Percentiles rank a stretch among this genome's conserved stretches.
These are phyloP conservation scores for Miltochrista miniata DNA, from an alignment of 2,888 invertebrate species.

Conservation along the genomic window DNA sequence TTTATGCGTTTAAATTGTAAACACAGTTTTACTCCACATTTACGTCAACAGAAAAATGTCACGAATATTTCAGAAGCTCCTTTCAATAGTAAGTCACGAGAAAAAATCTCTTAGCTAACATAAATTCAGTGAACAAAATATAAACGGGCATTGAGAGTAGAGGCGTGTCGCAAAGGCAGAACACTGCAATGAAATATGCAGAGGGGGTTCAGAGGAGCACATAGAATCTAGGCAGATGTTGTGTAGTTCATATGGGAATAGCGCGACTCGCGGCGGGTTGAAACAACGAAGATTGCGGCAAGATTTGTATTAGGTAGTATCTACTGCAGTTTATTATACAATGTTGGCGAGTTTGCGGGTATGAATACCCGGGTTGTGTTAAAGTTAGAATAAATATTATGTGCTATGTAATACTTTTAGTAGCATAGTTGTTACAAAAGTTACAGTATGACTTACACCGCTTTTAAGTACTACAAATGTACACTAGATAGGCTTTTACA, in stretches of 20 bases:
- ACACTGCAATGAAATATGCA: slow-evolving; percentile 46
- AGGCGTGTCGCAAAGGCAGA: slow-evolving; percentile 26
- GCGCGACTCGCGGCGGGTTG: slow-evolving; percentile 31
- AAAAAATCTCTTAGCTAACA: slow-evolving; percentile 21
- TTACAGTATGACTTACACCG: no score
- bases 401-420: no score
- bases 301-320: slow-evolving; percentile 16
- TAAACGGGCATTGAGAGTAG: slow-evolving; percentile 27
- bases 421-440: no score
- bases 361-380: no score
- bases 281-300: slow-evolving; percentile 21
- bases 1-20: no score
- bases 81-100: no score
- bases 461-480: no score
- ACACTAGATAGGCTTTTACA: no score
- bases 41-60: no score
- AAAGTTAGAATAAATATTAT: no score
- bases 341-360: slow-evolving; percentile 9
- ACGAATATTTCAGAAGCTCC: no score
- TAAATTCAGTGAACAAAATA: slow-evolving; percentile 38
- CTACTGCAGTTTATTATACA: background rate
- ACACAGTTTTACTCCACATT: no score
- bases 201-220: slow-evolving; percentile 23
- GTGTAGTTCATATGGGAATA: slow-evolving; percentile 12
- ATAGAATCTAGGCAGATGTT: slow-evolving; percentile 31